Evolutionary conservation across 2,797 vertebrate genomes (phyloP).

Genomic region (Tauraco hartlaubi): DNA sequence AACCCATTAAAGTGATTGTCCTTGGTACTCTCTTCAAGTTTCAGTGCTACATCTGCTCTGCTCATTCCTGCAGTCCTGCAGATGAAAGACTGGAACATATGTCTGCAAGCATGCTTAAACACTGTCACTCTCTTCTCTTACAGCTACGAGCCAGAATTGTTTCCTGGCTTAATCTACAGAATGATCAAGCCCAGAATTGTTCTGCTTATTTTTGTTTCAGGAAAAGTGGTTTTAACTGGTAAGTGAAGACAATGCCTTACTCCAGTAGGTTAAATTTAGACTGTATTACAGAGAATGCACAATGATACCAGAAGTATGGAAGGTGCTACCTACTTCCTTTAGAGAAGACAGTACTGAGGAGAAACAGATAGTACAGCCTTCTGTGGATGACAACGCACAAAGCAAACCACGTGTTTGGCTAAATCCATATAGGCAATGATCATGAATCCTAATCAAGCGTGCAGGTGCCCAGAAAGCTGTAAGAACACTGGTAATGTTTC

Average conservation of each 20-base stretch:
- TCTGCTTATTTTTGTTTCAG: constrained; percentile 98
- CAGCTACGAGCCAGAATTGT: constrained; percentile 98
- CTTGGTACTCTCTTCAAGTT: not conserved
- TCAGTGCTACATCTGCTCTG: not conserved
- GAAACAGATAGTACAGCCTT: not conserved
- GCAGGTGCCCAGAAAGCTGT: not conserved
- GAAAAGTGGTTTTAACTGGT: constrained; percentile 99
- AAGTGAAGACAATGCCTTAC: constrained; percentile 58
- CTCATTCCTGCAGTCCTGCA: not conserved
- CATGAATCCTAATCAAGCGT: not conserved
- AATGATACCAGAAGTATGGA: accelerated
- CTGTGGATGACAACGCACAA: not conserved
- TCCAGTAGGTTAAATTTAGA: not conserved
- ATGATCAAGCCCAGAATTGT: constrained; percentile 99
- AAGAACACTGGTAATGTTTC: not conserved
- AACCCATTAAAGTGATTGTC: not conserved
- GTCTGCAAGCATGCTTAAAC: not conserved
- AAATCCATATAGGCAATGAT: not conserved
- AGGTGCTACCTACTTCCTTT: not conserved
- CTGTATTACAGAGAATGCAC: not conserved
- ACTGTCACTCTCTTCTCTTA: constrained; percentile 45
- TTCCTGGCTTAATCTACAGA: constrained; percentile 98
- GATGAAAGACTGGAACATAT: not conserved
- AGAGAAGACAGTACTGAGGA: not conserved
- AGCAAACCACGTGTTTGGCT: not conserved